These are phyloP conservation scores for Epinotia ramella DNA, from an alignment of 2,888 invertebrate species.

Conservation along the genomic window DNA sequence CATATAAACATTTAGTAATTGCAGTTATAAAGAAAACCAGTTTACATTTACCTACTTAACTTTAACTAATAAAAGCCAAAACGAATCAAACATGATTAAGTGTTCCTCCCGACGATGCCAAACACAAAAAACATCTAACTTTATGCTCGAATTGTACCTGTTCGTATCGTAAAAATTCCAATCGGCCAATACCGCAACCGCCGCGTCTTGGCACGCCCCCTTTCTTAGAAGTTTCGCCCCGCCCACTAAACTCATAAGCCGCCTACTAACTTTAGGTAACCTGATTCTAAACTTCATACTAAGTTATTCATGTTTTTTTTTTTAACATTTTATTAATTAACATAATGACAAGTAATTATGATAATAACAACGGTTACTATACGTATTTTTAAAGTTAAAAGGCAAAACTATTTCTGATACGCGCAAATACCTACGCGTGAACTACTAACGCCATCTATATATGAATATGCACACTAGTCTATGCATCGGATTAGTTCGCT, in stretches of 20 bases:
- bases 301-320: too few species aligned
- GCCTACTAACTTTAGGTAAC: slow-evolving; percentile 48
- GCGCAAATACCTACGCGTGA: not conserved
- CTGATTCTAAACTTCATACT: not conserved
- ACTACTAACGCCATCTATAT: slow-evolving; percentile 29
- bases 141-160: not conserved
- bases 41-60: too few species aligned
- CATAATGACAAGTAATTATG: too few species aligned
- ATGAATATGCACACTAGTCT: not conserved
- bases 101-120: not conserved
- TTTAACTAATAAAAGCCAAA: too few species aligned
- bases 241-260: slow-evolving; percentile 53
- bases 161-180: slow-evolving; percentile 14
- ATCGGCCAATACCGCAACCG: slow-evolving; percentile 57
- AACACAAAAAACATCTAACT: not conserved
- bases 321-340: too few species aligned
- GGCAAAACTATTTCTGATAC: too few species aligned
- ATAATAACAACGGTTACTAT: too few species aligned
- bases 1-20: too few species aligned
- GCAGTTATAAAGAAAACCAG: too few species aligned
- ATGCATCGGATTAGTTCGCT: not conserved
- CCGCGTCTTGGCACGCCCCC: slow-evolving; percentile 68
- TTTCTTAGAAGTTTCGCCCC: slow-evolving; percentile 75
- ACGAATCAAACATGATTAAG: too few species aligned
- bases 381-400: too few species aligned